Percentiles rank a stretch among this genome's conserved stretches.
Conservation (phyloP, 37 sponge, comb jelly and placozoan species). For the Lycopodina hypogea region DNA sequence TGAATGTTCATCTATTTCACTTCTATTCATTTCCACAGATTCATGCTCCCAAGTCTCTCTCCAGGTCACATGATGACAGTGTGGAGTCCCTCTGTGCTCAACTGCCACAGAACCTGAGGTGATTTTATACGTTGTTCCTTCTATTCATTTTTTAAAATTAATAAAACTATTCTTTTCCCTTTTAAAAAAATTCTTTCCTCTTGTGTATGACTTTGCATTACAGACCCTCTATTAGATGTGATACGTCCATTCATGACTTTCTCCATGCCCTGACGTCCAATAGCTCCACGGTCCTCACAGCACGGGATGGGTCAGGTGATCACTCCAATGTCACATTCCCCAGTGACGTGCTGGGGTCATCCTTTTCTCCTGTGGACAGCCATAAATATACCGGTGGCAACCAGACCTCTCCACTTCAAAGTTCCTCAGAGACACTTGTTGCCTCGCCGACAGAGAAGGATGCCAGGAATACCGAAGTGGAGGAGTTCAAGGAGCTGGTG, state of each 20-base stretch:
- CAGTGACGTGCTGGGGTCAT: no score
- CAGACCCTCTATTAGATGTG: neutral
- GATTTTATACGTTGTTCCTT: neutral
- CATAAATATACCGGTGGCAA: no score
- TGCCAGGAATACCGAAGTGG: neutral
- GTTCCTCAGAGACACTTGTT: neutral
- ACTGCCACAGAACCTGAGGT: slow-evolving; percentile 21
- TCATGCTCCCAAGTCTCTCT: neutral
- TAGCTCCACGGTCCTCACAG: no score
- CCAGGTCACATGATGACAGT: neutral
- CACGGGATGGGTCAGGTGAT: no score
- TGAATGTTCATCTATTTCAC: neutral
- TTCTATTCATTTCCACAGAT: neutral
- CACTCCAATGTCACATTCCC: no score
- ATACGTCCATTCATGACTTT: neutral
- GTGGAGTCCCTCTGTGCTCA: neutral
- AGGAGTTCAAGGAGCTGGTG: slow-evolving; percentile 5
- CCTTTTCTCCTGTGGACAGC: no score
- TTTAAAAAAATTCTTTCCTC: neutral
- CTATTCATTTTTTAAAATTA: no score
- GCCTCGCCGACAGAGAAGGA: neutral
- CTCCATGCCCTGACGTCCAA: no score
- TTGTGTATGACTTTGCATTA: neutral
- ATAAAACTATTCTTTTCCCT: neutral
- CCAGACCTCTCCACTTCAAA: neutral